Conservation (phyloP, 2,888 invertebrate genomes). For the Lingula anatina region DNA sequence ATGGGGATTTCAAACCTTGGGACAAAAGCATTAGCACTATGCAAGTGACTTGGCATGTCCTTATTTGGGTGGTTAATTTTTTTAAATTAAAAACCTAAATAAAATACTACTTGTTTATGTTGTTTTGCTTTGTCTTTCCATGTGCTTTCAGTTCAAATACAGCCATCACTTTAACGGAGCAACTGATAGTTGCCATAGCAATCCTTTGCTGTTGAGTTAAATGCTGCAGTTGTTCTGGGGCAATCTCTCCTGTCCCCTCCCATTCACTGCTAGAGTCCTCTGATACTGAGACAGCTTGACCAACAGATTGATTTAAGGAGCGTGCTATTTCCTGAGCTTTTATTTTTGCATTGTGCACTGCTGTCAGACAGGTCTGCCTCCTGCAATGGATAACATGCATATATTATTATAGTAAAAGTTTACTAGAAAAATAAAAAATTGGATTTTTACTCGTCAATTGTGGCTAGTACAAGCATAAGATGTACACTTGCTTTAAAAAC, state of each 20-base stretch:
- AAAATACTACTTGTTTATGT: background rate
- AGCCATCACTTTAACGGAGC: conserved; percentile 33
- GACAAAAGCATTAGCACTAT: too few relatives aligned
- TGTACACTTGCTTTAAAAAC: too few relatives aligned
- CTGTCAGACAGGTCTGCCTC: conserved; percentile 37
- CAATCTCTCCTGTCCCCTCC: conserved; percentile 22
- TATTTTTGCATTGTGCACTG: conserved; percentile 41
- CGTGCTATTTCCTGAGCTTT: conserved; percentile 44
- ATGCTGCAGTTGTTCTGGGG: conserved; percentile 17
- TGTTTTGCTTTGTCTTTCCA: conserved; percentile 19
- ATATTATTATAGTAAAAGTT: too few relatives aligned
- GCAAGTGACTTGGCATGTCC: too few relatives aligned
- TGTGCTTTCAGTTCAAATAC: conserved; percentile 39
- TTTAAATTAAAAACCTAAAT: too few relatives aligned
- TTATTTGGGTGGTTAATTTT: too few relatives aligned
- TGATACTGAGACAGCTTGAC: conserved; percentile 27
- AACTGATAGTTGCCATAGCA: conserved; percentile 29
- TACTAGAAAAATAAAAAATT: too few relatives aligned
- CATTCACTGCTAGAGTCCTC: conserved; percentile 36
- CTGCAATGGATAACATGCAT: conserved; percentile 23
- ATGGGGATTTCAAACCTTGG: too few relatives aligned
- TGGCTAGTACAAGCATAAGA: too few relatives aligned
- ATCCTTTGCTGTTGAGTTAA: conserved; percentile 31
- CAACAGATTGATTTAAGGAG: conserved; percentile 35
- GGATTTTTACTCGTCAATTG: background rate